Evolutionary conservation across 1,140 invertebrate genomes (phyloP), one percentile per base, ranked within the genome.

Genomic region (Scaptomyza hsui): DNA sequence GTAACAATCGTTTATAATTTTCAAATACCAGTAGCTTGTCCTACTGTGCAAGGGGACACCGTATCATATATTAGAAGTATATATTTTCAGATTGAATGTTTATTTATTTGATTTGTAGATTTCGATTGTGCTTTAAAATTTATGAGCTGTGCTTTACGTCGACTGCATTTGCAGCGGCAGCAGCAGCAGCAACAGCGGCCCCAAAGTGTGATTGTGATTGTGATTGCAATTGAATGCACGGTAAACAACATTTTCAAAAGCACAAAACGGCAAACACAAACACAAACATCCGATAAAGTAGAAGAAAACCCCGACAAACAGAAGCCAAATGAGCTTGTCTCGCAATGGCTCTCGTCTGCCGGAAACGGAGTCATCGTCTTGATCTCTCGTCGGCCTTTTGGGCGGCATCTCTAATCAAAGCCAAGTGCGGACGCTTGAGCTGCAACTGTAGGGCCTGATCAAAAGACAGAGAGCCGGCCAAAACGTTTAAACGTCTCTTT

Each of bases 301-400:
- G 51, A 45, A 35, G 29, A 37, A n/a, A n/a, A 63, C 12, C 16
- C 21, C 75, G 52, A 51, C 81, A 88, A 89, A 88, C 82, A 88
- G 82, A 89, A 88, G 82, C 82, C 83, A 88, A 88, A 88, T 81
- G 82, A 88, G 82, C 82, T 89, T 88, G 82, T 88, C 67, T 21
- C 51, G 32, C 12, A 37, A 21, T 4, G 48, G 13, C 56, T 26
- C 35, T 51, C 21, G n/a, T 10, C 9, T 61, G 32, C 49, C 53
- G 60, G 60, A 57, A 62, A 62, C 18, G 35, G 18, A 15, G 56
- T 15, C 41, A 39, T 19, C 47, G 4, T 3, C 32, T n/a, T 37
- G 7, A 7, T 37, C 32, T 37, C 10, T 37, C 19, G 42, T 15
- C 63, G 65, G 47, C 45, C 49, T 41, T 26, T 39, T 37, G 18